A percentile compares a stretch with the other conserved stretches of the same genome.
Conservation (phyloP, 2,113 vertebrate genomes). For the Rhabdomys dilectus region DNA sequence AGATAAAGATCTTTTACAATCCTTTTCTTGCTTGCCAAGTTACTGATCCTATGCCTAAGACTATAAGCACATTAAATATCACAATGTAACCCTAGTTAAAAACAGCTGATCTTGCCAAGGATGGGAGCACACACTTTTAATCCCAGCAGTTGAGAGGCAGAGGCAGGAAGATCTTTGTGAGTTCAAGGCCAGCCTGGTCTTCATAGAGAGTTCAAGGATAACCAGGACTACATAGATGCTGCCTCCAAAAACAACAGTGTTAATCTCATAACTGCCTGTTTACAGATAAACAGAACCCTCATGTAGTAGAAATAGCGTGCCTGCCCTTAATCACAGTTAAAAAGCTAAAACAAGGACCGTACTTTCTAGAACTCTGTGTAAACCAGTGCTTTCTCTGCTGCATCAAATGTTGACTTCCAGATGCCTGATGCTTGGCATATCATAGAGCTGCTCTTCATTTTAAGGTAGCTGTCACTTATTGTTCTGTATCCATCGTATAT, state of each 20-base stretch:
- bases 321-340: background rate
- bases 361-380: background rate
- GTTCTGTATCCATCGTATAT: constrained; percentile 1
- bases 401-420: background rate
- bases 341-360: background rate
- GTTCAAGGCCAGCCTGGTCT: background rate
- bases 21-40: constrained; percentile 45
- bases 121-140: background rate
- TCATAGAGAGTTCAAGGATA: background rate
- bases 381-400: background rate
- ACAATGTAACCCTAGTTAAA: constrained; percentile 11
- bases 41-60: background rate
- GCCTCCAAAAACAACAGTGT: background rate
- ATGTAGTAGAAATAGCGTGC: background rate
- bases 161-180: background rate
- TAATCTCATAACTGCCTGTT: background rate
- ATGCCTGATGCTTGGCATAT: background rate
- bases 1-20: constrained; percentile 30
- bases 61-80: constrained; percentile 4
- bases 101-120: background rate
- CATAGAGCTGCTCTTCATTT: constrained; percentile 15
- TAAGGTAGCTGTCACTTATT: background rate
- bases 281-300: background rate
- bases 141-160: background rate
- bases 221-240: background rate